Evolutionary conservation across 2,888 invertebrate genomes (phyloP).

Genomic region (Caenorhabditis angaria): DNA sequence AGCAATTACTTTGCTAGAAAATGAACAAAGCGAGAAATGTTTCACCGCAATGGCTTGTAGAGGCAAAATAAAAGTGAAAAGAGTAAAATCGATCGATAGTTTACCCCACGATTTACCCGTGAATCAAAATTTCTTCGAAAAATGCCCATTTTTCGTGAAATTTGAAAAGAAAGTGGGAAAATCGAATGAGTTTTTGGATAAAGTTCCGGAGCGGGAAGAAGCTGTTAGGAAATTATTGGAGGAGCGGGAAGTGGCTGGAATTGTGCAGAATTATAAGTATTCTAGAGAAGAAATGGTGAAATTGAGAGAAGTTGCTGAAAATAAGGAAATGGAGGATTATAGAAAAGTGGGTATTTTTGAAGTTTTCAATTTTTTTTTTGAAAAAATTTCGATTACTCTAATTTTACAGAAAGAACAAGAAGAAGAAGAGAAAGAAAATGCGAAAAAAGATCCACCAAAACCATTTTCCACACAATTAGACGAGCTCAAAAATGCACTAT

Average conservation of each 20-base stretch:
- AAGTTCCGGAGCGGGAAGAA: constrained; percentile 20
- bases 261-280: neutral
- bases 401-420: constrained; percentile 9
- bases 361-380: too few relatives aligned
- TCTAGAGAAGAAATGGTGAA: constrained; percentile 19
- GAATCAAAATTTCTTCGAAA: constrained; percentile 18
- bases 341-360: neutral
- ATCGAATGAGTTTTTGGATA: constrained; percentile 12
- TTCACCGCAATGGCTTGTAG: constrained; percentile 32
- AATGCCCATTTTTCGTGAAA: constrained; percentile 18
- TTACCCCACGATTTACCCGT: constrained; percentile 27
- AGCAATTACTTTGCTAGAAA: constrained; percentile 54
- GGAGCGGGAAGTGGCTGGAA: neutral
- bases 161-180: neutral
- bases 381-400: neutral
- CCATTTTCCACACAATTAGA: constrained; percentile 22
- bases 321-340: neutral
- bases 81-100: constrained; percentile 7
- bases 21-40: constrained; percentile 17
- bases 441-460: constrained; percentile 15
- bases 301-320: neutral
- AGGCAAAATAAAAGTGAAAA: constrained; percentile 23
- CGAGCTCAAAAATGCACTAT: constrained; percentile 20
- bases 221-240: constrained; percentile 15
- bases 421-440: constrained; percentile 11